Evolutionary conservation across 2,797 vertebrate species (phyloP).

Genomic region (Muraenolepis orangiensis): DNA sequence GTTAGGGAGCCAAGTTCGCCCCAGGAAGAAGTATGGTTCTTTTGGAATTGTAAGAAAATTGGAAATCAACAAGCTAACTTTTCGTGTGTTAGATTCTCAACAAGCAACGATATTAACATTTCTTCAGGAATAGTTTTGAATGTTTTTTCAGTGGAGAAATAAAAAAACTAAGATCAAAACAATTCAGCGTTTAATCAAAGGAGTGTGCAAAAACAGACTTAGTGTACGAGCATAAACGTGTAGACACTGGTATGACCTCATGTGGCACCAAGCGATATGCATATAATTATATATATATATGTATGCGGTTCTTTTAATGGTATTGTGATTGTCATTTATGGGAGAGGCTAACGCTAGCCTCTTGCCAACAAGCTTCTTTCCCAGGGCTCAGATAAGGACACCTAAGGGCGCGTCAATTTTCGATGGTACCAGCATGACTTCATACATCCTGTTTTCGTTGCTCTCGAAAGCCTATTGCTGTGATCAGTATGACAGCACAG

Average conservation of each 20-base stretch:
- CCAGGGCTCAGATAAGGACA: slow-evolving; percentile 23
- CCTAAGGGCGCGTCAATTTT: slow-evolving; percentile 19
- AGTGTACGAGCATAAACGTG: not conserved
- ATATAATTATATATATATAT: too few relatives aligned
- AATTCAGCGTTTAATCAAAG: not conserved
- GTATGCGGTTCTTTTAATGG: too few relatives aligned
- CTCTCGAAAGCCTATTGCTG: not conserved
- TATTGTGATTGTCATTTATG: not conserved
- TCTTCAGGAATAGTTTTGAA: not conserved
- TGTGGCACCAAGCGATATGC: not conserved
- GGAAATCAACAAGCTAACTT: not conserved
- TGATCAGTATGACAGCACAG: too few relatives aligned
- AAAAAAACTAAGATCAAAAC: not conserved
- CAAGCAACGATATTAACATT: not conserved
- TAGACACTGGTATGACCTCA: not conserved
- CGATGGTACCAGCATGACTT: slow-evolving; percentile 28
- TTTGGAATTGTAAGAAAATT: not conserved
- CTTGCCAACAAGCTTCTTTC: not conserved
- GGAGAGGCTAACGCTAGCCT: not conserved
- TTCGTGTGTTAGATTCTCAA: not conserved
- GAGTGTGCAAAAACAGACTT: not conserved
- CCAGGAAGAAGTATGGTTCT: not conserved
- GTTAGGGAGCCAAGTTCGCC: not conserved
- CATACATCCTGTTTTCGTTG: slow-evolving; percentile 49
- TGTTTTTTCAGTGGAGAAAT: not conserved